phyloP scores from a whole-genome alignment of 2,888 invertebrate species.

The Rhingia campestris region DNA sequence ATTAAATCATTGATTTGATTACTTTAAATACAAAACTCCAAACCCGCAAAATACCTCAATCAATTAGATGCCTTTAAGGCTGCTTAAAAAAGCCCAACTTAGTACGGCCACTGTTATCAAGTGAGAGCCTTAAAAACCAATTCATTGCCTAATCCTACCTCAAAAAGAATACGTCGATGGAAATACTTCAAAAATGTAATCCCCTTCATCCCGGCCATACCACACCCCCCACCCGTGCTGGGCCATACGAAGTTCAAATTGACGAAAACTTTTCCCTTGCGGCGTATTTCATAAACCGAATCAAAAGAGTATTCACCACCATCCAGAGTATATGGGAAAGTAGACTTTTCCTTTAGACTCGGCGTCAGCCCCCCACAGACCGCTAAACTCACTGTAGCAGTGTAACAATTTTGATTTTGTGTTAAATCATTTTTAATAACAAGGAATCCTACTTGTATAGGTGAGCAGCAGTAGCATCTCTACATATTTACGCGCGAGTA shows the following conservation, averaged over 20 bases:
- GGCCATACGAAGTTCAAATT: constrained; percentile 61
- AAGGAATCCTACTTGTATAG: constrained; percentile 40
- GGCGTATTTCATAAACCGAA: constrained; percentile 65
- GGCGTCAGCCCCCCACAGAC: neutral
- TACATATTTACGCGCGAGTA: neutral
- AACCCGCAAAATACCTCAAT: constrained; percentile 50
- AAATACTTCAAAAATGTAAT: constrained; percentile 57
- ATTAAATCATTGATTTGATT: no score
- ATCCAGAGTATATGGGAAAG: neutral
- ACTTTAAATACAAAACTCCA: constrained; percentile 3
- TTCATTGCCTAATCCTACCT: constrained; percentile 42
- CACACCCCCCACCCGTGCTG: constrained; percentile 4
- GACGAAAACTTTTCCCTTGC: constrained; percentile 61
- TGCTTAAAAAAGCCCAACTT: constrained; percentile 39
- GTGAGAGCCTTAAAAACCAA: constrained; percentile 50
- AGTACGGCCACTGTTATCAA: constrained; percentile 47
- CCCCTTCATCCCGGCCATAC: constrained; percentile 13
- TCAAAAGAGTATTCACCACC: constrained; percentile 60
- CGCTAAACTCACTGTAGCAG: constrained; percentile 1
- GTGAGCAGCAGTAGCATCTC: neutral
- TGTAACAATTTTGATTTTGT: constrained; percentile 68
- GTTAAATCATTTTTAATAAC: constrained; percentile 71
- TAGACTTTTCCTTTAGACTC: constrained; percentile 20
- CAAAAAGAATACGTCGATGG: constrained; percentile 22
- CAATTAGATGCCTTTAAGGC: constrained; percentile 59